Evolutionary conservation across 2,113 vertebrate genomes (phyloP), one percentile per base, ranked within the genome.

Genomic region (Terrapene triunguis): DNA sequence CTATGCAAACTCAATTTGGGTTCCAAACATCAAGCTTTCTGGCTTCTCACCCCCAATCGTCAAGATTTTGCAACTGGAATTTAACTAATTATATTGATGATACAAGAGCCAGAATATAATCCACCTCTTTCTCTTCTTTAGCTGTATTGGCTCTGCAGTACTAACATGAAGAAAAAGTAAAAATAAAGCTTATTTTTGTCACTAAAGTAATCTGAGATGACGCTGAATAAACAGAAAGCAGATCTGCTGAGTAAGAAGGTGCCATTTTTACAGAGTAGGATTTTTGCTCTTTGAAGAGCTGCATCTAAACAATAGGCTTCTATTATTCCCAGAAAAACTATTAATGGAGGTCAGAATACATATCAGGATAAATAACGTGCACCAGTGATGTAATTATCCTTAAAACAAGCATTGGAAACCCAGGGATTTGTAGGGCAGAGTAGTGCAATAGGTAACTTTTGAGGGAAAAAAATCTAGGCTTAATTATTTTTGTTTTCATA

Each of bases 1-100:
- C 86, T 89, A 86, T 96, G 91, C 84, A 95, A 94, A 95, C 93
- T 95, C 51, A 88, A n/a, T 74, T 22, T 74, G 69, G 5, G 17
- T 38, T 74, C 72, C 72, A 42, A 74, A 76, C 72, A 3, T 95
- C 94, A 87, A 80, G 74, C 25, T 89, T 72, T 91, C n/a, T 94
- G 84, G 24, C 76, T 94, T 38, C 89, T 69, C 62, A 69, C 7
- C 35, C 59, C 16, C 62, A 69, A 4, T 19, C 8, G 11, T 69
- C 5, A 69, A 21, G 62, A 69, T 69, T 69, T 69, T n/a, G 62
- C 35, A 35, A 69, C 4, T 35, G 8, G 35, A 69, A 69, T 69
- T 35, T n/a, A 69, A n/a, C 62, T n/a, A 69, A 69, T 69, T 65
- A 35, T 35, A 9, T 19, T n/a, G 62, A n/a, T 65, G 62, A n/a